Evolutionary conservation across 2,888 invertebrate genomes (phyloP), one percentile per base, ranked within the genome.

Genomic region (Melanostoma scalare): DNA sequence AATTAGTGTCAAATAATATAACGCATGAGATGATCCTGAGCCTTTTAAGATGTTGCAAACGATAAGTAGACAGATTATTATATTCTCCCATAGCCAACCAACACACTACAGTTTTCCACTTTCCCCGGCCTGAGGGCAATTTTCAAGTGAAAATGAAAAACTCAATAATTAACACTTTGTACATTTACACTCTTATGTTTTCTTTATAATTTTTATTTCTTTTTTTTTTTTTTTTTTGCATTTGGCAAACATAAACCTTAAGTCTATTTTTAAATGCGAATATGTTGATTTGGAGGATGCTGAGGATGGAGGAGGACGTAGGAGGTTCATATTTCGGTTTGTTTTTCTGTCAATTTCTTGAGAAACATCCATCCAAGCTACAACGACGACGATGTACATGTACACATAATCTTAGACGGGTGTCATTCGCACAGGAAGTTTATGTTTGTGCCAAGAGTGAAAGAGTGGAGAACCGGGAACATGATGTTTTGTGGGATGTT

Each of bases 1-100:
- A 85, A 85, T 85, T 85, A 85, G 76, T 85, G 85, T 85, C 85
- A 85, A 80, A 80, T 80, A 80, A 76, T 80, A 80, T 76, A 85
- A 85, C 75, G 85, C 85, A 80, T 84, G 79, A 79, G 74, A 67
- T 84, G 84, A 79, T 84, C 79, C 71, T 61, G 79, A 71, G 79
- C 71, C 65, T 71, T 74, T 84, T 79, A 71, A 67, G 84, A 79
- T 79, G 75, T 75, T 71, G 74, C 84, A 75, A 79, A 71, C 74
- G 84, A 75, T 71, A 58, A 74, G 53, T 71, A 67, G 79, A 79
- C 67, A 44, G 79, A 84, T 84, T 71, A 67, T 40, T 40, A 48
- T 52, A 61, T 67, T 35, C 40, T 50, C 44, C 20, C 6, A n/a
- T 38, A 63, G 50, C 38, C 50, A 30, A 38, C 38, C 63, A 50